Evolutionary conservation across 1,140 invertebrate species (phyloP).

Genomic region (Telenomus remus): DNA sequence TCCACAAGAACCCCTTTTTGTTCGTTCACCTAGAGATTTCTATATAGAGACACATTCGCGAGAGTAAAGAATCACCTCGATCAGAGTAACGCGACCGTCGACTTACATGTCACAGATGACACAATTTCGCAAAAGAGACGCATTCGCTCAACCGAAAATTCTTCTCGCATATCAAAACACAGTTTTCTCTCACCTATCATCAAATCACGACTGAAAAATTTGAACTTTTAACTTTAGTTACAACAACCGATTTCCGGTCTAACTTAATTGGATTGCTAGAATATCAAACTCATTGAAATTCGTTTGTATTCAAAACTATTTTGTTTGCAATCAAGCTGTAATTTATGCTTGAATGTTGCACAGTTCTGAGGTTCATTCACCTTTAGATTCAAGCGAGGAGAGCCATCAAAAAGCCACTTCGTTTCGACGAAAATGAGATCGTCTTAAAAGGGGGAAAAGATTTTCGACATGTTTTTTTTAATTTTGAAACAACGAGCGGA

Average conservation of each 20-base stretch:
- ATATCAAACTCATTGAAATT: too few species aligned
- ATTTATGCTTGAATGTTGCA: too few species aligned
- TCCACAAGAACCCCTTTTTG: constrained; percentile 37
- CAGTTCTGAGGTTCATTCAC: constrained; percentile 28
- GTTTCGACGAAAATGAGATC: constrained; percentile 20
- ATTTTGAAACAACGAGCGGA: constrained; percentile 12
- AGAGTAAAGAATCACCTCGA: constrained; percentile 29
- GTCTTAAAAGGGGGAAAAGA: not conserved
- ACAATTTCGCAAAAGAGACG: constrained; percentile 7
- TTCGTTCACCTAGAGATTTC: constrained; percentile 46
- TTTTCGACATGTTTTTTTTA: too few species aligned
- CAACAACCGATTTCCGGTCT: constrained; percentile 5
- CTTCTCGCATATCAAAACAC: not conserved
- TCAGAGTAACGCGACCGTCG: constrained; percentile 33
- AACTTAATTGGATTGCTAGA: too few species aligned
- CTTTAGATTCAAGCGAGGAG: constrained; percentile 35
- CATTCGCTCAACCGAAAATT: constrained; percentile 19
- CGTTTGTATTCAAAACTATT: too few species aligned
- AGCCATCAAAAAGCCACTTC: constrained; percentile 6
- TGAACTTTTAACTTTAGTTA: not conserved
- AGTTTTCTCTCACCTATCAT: too few species aligned
- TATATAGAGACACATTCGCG: constrained; percentile 46
- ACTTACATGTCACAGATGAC: constrained; percentile 42
- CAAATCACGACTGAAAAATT: too few species aligned
- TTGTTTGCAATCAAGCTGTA: too few species aligned